phyloP scores from a whole-genome alignment of 2,888 invertebrate species.

The Ecliptopera silaceata region DNA sequence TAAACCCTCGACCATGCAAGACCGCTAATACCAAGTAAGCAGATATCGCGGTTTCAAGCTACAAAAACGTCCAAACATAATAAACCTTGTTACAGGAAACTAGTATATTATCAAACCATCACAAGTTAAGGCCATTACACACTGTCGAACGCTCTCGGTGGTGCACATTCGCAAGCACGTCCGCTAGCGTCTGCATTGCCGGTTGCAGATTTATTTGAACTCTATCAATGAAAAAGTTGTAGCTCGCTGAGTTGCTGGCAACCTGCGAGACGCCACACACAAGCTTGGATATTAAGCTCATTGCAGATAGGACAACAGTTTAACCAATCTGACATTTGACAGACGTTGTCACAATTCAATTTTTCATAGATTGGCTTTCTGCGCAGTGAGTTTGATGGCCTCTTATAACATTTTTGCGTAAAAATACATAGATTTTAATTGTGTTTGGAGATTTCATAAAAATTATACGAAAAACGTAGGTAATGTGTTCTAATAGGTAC shows the following conservation, averaged over 20 bases:
- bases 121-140: conserved; percentile 31
- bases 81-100: conserved; percentile 1
- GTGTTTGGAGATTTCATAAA: too few relatives aligned
- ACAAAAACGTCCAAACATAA: neutral
- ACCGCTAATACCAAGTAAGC: too few relatives aligned
- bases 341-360: too few relatives aligned
- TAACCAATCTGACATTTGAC: too few relatives aligned
- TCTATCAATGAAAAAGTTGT: conserved; percentile 80
- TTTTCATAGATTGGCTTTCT: too few relatives aligned
- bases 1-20: too few relatives aligned
- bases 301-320: conserved; percentile 31
- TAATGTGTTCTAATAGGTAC: too few relatives aligned
- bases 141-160: conserved; percentile 36
- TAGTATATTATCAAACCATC: conserved; percentile 19
- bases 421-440: too few relatives aligned
- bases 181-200: conserved; percentile 61
- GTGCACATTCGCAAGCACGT: conserved; percentile 51
- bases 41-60: too few relatives aligned
- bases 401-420: too few relatives aligned
- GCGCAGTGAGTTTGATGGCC: too few relatives aligned
- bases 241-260: conserved; percentile 54
- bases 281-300: conserved; percentile 39
- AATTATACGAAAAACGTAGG: too few relatives aligned
- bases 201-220: conserved; percentile 72
- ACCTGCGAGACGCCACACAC: conserved; percentile 65